Evolutionary conservation across 2,113 vertebrate genomes (phyloP).

Genomic region (Vulpes lagopus): DNA sequence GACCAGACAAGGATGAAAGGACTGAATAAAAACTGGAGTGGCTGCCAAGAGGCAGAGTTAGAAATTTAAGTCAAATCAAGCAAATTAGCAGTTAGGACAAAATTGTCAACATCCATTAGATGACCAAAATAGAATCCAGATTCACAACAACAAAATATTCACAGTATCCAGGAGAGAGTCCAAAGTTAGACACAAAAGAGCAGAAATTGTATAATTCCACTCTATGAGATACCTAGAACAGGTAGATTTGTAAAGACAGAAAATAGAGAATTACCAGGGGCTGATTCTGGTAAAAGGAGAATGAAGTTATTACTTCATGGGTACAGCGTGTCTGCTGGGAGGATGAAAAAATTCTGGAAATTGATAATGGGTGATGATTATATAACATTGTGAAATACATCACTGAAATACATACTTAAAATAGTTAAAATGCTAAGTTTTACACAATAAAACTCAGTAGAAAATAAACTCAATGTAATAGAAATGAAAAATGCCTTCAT

Average conservation of each 20-base stretch:
- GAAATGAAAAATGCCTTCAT: background rate
- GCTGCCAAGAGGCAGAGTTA: background rate
- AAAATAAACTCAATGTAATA: background rate
- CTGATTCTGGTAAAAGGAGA: background rate
- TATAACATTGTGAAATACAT: background rate
- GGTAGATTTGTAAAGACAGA: background rate
- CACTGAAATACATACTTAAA: background rate
- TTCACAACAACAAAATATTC: background rate
- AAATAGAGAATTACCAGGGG: background rate
- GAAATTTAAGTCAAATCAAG: background rate
- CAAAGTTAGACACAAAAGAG: conserved; percentile 4
- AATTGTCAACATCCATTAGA: background rate
- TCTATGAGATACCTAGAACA: background rate
- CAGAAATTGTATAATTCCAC: background rate
- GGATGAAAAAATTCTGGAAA: background rate
- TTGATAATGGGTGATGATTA: background rate
- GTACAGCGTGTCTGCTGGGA: background rate
- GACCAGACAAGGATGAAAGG: background rate
- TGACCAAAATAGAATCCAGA: background rate
- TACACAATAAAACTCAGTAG: background rate
- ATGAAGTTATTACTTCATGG: background rate
- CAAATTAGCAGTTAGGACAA: background rate
- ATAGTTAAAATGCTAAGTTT: background rate
- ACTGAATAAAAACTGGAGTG: background rate
- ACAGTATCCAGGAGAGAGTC: background rate